These are phyloP conservation scores for Kryphioiulus occultus DNA, from an alignment of 2,888 invertebrate species.

Conservation along the genomic window DNA sequence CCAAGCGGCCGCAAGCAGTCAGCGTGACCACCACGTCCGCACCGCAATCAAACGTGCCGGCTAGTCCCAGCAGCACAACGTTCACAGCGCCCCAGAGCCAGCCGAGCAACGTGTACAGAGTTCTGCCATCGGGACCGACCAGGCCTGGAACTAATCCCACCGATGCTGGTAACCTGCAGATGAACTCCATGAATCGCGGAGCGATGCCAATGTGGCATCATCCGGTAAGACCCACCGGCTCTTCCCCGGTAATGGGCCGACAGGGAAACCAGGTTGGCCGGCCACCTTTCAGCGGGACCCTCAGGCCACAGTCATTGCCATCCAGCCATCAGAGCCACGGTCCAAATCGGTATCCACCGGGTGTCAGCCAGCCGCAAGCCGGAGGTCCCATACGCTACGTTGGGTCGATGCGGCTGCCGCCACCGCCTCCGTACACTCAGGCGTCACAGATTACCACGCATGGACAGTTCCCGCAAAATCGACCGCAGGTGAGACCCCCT, in stretches of 20 bases:
- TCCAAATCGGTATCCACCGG: not conserved
- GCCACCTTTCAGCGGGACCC: not conserved
- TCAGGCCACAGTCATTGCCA: not conserved
- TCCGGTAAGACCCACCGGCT: not conserved
- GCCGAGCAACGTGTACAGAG: not conserved
- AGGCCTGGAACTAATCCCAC: not conserved
- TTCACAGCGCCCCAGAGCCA: not conserved
- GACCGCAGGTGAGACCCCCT: not conserved
- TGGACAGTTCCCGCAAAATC: not conserved
- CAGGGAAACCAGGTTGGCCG: not conserved
- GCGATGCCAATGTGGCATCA: not conserved
- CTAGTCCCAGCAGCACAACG: not conserved
- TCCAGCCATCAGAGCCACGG: conserved; percentile 14
- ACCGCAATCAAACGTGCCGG: not conserved
- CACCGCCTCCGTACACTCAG: not conserved
- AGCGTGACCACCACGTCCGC: not conserved
- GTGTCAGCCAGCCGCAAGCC: not conserved
- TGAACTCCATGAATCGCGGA: not conserved
- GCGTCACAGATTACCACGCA: not conserved
- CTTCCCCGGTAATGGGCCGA: not conserved
- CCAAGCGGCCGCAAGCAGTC: not conserved
- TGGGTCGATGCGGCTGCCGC: not conserved
- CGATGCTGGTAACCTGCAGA: not conserved
- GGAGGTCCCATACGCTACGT: not conserved
- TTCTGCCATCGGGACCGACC: not conserved